phyloP scores from a whole-genome alignment of 1,140 invertebrate genomes.

The Drosophila littoralis region DNA sequence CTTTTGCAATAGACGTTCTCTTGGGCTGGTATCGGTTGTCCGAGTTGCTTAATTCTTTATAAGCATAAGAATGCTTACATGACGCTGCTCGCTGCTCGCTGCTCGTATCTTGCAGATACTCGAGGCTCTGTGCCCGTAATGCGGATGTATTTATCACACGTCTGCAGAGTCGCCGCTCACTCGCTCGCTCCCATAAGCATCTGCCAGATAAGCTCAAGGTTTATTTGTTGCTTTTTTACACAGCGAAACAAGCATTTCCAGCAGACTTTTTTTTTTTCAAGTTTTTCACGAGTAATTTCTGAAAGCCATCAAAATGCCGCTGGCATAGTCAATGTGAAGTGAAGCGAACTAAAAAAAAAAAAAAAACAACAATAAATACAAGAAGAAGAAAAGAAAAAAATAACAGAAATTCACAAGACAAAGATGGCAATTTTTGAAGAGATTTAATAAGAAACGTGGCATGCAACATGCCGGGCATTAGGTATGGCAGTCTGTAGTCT shows the following conservation, averaged over 20 bases:
- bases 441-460: conserved; percentile 53
- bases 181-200: conserved; percentile 44
- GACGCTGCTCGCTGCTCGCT: conserved; percentile 15
- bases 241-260: conserved; percentile 56
- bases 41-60: conserved; percentile 59
- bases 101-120: conserved; percentile 72
- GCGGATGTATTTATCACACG: conserved; percentile 81
- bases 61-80: conserved; percentile 48
- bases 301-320: conserved; percentile 70
- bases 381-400: conserved; percentile 29
- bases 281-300: conserved; percentile 72
- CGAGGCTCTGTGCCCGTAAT: conserved; percentile 55
- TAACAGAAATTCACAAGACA: conserved; percentile 37
- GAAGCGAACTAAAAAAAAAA: conserved; percentile 24
- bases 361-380: conserved; percentile 11
- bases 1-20: conserved; percentile 43
- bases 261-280: conserved; percentile 47
- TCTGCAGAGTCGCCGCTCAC: conserved; percentile 47
- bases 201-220: conserved; percentile 63
- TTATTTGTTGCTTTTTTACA: conserved; percentile 21
- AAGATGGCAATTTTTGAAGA: conserved; percentile 35
- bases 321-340: conserved; percentile 54
- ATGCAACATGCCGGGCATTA: conserved; percentile 49
- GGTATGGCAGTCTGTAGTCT: background rate
- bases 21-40: conserved; percentile 16